Evolutionary conservation across 2,888 invertebrate genomes (phyloP), one percentile per base, ranked within the genome.

Genomic region (Ametastegia equiseti): DNA sequence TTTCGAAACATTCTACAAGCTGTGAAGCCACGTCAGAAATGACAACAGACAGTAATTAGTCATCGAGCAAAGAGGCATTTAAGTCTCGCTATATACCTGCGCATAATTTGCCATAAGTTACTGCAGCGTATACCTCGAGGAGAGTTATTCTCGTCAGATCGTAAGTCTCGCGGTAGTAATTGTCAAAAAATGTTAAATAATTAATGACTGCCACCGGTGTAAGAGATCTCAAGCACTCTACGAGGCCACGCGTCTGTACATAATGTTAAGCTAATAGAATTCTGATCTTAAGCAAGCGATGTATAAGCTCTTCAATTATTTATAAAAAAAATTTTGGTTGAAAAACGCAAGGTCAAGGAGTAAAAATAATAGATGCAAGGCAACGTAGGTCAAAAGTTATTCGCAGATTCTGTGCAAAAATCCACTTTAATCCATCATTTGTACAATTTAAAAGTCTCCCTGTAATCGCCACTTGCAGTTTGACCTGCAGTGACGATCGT

Each of bases 211-310:
- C 45, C 15, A 45, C 23, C 45, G n/a, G 42, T 27, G 11, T 23
- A 30, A 30, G 47, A 71, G 47, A 47, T 71, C n/a, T 45, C 30
- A 71, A 71, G 27, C 30, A 23, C 30, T 15, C 45, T 27, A 23
- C 71, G 71, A 71, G 71, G 71, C 27, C 45, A 1, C 13, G 47
- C 47, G 11, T 71, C 7, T 27, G 0, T 30, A 45, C n/a, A n/a
- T n/a, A n/a, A n/a, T n/a, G n/a, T n/a, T n/a, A 30, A 47, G 71
- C 71, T 71, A 71, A 71, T 71, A 47, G 47, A 47, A 71, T 27
- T 47, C 47, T 9, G 45, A 71, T 71, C 42, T 71, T 71, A 27
- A 71, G 42, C n/a, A 30, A 71, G 27, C 45, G 42, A 27, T 27
- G 45, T 19, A 63, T 23, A 19, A 67, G 39, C 23, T 67, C 39